phyloP scores from a whole-genome alignment of 2,888 invertebrate genomes.

The Euzophera pinguis region DNA sequence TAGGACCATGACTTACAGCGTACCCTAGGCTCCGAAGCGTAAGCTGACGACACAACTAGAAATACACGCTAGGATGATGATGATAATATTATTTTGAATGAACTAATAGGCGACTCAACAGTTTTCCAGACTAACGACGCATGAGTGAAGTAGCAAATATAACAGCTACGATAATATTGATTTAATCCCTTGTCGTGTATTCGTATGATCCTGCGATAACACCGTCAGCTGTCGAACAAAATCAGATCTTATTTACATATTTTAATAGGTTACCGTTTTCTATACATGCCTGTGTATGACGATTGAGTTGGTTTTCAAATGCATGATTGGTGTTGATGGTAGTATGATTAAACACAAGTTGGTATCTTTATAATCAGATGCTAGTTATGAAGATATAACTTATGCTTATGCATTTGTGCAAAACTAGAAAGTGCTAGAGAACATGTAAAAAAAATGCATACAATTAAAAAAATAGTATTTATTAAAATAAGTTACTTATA shows the following conservation, averaged over 20 bases:
- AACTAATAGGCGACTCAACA: constrained; percentile 22
- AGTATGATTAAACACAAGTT: constrained; percentile 2
- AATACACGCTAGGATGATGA: too few species aligned
- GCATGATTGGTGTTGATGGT: constrained; percentile 8
- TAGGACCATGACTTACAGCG: too few species aligned
- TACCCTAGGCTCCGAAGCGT: too few species aligned
- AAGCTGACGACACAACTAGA: too few species aligned
- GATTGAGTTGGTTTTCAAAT: constrained; percentile 21
- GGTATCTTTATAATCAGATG: neutral
- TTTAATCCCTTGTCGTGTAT: constrained; percentile 37
- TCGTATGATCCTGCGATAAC: constrained; percentile 34
- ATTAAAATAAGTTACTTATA: too few species aligned
- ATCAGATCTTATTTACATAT: constrained; percentile 46
- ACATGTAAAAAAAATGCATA: too few species aligned
- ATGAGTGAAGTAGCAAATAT: constrained; percentile 34
- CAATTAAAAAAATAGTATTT: too few species aligned
- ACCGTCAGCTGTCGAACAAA: constrained; percentile 20
- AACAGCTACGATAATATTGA: constrained; percentile 41
- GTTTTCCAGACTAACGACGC: constrained; percentile 23
- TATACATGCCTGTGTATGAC: constrained; percentile 22
- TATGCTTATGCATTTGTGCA: too few species aligned
- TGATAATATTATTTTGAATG: neutral
- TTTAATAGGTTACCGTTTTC: constrained; percentile 33
- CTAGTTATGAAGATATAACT: neutral
- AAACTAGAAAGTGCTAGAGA: too few species aligned